Base-by-base conservation (phyloP, 2,888 invertebrate species). In the Conchocele bisecta region DNA sequence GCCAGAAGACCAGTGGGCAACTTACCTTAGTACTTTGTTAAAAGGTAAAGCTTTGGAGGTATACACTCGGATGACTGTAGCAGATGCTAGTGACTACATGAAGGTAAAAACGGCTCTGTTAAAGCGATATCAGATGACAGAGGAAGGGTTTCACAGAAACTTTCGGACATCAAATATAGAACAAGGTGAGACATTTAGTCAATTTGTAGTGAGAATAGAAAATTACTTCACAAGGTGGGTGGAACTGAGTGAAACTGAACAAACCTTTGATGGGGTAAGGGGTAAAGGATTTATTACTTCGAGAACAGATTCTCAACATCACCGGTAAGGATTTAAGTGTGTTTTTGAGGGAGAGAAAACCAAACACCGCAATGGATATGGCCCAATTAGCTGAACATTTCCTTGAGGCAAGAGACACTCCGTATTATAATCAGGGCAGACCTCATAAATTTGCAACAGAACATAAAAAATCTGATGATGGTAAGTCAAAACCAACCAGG, bases 31-130 rank as follows among this genome's bases (percentile, higher is more conserved):
- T 46, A 54, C 54, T 22, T n/a, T 67, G 11, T 26, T 67, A 4
- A 50, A 56, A 39, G 59, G 59, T 9, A 67, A 59, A 44, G 53
- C 67, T 1, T 29, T 67, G n/a, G 67, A 67, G 20, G 59, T 67
- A 9, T 67, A 67, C n/a, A 33, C 44, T 13, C 22, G 53, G 5
- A 13, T 67, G 5, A 31, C 67, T 15, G 22, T 29, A 9, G 20
- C 29, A 2, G 59, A 67, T 26, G 59, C 53, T 31, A 11, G 51
- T 5, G 39, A 59, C 1, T 67, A 67, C 50, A 37, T 44, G n/a
- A 37, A 37, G 4, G 37, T 67, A 3, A 59, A 59, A 28, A 22
- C 24, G n/a, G 67, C 51, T 29, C 33, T 63, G 6, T n/a, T 63
- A 4, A 61, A 56, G 39, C 3, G 61, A n/a, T 61, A 57, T 54